These are phyloP conservation scores for Ptilodon capucinus DNA, from an alignment of 2,888 invertebrate species.

Conservation along the genomic window DNA sequence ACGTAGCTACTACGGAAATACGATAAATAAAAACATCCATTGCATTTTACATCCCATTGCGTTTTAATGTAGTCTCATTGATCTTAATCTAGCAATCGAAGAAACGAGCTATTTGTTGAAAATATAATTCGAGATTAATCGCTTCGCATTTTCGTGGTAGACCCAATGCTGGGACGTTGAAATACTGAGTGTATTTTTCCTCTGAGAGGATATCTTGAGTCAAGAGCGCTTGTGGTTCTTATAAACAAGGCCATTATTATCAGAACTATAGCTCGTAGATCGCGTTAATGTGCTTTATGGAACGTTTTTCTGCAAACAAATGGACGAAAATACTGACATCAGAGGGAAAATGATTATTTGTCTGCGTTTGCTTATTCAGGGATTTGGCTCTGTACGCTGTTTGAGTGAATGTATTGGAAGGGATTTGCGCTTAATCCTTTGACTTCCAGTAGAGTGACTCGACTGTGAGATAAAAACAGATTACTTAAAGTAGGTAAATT, in stretches of 20 bases:
- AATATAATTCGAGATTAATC: constrained; percentile 13
- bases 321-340: constrained; percentile 18
- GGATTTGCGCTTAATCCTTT: constrained; percentile 6
- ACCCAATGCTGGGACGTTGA: constrained; percentile 31
- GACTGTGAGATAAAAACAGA: neutral
- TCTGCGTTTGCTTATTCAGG: neutral
- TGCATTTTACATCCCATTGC: constrained; percentile 28
- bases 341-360: constrained; percentile 6
- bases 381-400: neutral
- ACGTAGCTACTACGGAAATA: constrained; percentile 22
- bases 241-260: constrained; percentile 75
- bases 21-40: constrained; percentile 11
- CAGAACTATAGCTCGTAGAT: constrained; percentile 69
- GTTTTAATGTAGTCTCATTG: constrained; percentile 12
- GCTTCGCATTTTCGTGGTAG: constrained; percentile 3
- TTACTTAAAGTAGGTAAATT: neutral
- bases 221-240: constrained; percentile 51
- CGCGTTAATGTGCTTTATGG: constrained; percentile 61
- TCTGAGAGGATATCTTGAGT: constrained; percentile 39
- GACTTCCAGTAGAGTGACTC: constrained; percentile 6
- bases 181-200: constrained; percentile 39
- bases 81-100: constrained; percentile 6
- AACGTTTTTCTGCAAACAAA: constrained; percentile 52
- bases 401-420: constrained; percentile 8
- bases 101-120: constrained; percentile 19